These are phyloP conservation scores for Bombyx huttoni DNA, from an alignment of 2,888 invertebrate species.

Conservation along the genomic window DNA sequence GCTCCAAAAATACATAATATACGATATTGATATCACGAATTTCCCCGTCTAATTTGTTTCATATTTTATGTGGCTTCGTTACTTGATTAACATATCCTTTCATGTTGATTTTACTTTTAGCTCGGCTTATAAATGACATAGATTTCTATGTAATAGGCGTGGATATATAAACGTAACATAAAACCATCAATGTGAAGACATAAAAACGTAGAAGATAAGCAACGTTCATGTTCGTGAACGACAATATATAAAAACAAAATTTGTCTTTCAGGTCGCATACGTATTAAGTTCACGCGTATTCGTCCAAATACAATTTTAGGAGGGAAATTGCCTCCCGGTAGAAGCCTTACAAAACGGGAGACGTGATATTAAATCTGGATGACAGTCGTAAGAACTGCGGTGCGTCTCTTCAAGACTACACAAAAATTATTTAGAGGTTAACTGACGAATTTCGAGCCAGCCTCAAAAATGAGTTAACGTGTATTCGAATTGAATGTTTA, in stretches of 20 bases:
- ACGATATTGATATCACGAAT: background rate
- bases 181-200: slow-evolving; percentile 39
- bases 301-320: slow-evolving; percentile 64
- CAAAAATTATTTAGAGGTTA: slow-evolving; percentile 38
- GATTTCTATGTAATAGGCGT: slow-evolving; percentile 15
- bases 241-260: slow-evolving; percentile 53
- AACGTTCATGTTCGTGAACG: slow-evolving; percentile 21
- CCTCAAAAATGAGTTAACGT: slow-evolving; percentile 15
- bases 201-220: slow-evolving; percentile 33
- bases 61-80: background rate
- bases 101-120: slow-evolving; percentile 7
- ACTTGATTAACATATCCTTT: slow-evolving; percentile 3
- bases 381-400: slow-evolving; percentile 63
- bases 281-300: slow-evolving; percentile 61
- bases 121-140: slow-evolving; percentile 9
- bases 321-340: slow-evolving; percentile 62
- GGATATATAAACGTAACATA: slow-evolving; percentile 1
- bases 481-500: background rate
- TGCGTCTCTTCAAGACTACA: slow-evolving; percentile 31
- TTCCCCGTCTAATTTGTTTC: background rate
- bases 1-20: background rate
- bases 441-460: slow-evolving; percentile 37
- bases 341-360: slow-evolving; percentile 56
- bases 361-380: slow-evolving; percentile 67
- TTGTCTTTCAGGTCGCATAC: slow-evolving; percentile 57